Base-by-base conservation (phyloP, 2,888 invertebrate genomes). In the Euphydryas editha region DNA sequence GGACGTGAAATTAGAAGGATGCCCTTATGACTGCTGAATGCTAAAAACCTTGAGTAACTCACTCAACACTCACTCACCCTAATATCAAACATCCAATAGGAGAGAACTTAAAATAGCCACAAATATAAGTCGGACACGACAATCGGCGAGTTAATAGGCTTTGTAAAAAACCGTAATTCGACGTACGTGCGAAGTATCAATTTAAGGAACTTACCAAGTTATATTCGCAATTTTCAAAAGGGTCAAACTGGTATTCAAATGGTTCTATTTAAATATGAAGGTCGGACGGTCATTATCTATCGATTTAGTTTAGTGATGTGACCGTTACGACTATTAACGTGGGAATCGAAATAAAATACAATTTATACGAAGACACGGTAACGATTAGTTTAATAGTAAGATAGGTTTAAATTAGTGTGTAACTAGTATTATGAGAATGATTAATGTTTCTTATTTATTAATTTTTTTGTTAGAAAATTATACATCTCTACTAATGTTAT, bases 101-200 rank as follows among this genome's bases (percentile, higher is more conserved):
- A 15, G 5, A 77, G 62, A 75, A 78, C 78, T 76, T 75, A 77
- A 80, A 79, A 76, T 74, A 75, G 76, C 75, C 72, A 67, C 70
- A 47, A 76, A 81, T 76, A 58, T 20, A 65, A 62, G 4, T 24
- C n/a, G 15, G 39, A 59, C 59, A 65, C 86, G 85, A 88, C 81
- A 84, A 85, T 90, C 86, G 82, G 81, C 84, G 86, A 82, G 87
- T 88, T 90, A 88, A 89, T 88, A 81, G 82, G 80, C 76, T 80
- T 90, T 91, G 88, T 89, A 73, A 70, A 64, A 71, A 61, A 17
- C 69, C 71, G 75, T 85, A 85, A 86, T 84, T 81, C 81, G 82
- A 76, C 83, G 86, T 85, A 73, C 75, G 76, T 76, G 78, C 72
- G 71, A 78, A 78, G 79, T 85, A 86, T 86, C 80, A 79, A 83